Evolutionary conservation across 2,888 invertebrate species (phyloP).

Genomic region (Pherbina coryleti): DNA sequence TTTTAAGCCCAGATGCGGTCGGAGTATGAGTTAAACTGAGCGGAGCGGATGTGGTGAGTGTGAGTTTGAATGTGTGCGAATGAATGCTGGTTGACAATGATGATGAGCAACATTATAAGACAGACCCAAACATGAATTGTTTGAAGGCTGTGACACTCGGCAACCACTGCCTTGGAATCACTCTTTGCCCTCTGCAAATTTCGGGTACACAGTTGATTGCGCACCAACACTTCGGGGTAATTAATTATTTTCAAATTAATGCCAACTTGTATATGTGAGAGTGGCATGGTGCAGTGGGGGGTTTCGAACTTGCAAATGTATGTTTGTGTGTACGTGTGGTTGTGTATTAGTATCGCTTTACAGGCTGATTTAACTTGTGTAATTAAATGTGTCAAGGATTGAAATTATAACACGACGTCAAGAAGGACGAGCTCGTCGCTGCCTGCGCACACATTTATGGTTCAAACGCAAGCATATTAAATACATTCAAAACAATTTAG

Average conservation of each 20-base stretch:
- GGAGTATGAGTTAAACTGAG: background rate
- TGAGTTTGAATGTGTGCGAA: background rate
- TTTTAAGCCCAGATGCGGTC: too few relatives aligned
- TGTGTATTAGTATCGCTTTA: slow-evolving; percentile 49
- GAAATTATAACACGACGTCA: slow-evolving; percentile 44
- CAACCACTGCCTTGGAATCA: too few relatives aligned
- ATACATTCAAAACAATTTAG: slow-evolving; percentile 19
- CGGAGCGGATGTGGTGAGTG: background rate
- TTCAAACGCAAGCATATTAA: background rate
- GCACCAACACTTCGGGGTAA: slow-evolving; percentile 59
- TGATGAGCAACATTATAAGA: slow-evolving; percentile 46
- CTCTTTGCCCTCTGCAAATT: background rate
- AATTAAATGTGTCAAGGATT: slow-evolving; percentile 62
- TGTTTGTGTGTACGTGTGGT: slow-evolving; percentile 21
- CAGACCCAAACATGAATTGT: background rate
- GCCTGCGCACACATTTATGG: background rate
- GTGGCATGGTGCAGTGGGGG: background rate
- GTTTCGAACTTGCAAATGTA: background rate
- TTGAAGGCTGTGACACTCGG: too few relatives aligned
- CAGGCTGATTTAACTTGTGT: slow-evolving; percentile 56
- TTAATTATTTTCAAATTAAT: slow-evolving; percentile 61
- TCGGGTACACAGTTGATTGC: slow-evolving; percentile 51
- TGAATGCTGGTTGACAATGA: slow-evolving; percentile 43
- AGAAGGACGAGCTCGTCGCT: background rate
- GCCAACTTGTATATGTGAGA: slow-evolving; percentile 49